These are phyloP conservation scores for Zaprionus taronus DNA, from an alignment of 1,140 invertebrate species.

Conservation along the genomic window DNA sequence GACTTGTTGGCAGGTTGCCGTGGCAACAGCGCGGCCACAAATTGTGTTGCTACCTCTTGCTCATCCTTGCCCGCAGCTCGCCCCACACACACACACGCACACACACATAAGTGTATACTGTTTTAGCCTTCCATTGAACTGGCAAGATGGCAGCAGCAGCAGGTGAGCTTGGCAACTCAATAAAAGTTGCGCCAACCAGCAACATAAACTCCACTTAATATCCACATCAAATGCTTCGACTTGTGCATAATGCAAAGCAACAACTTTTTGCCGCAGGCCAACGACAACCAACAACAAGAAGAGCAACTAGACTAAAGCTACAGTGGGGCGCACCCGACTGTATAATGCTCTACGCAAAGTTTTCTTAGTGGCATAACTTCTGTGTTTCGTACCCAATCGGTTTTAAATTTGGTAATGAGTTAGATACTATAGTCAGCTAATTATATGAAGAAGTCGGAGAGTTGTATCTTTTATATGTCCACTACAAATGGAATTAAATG, in stretches of 20 bases:
- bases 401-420: too few species aligned
- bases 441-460: too few species aligned
- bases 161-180: conserved; percentile 42
- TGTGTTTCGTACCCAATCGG: too few species aligned
- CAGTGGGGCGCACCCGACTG: background rate
- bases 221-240: conserved; percentile 52
- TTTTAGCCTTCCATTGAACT: conserved; percentile 24
- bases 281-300: conserved; percentile 16
- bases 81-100: background rate
- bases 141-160: conserved; percentile 9
- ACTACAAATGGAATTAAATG: too few species aligned
- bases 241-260: conserved; percentile 66
- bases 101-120: background rate
- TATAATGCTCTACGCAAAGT: too few species aligned
- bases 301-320: conserved; percentile 4
- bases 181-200: conserved; percentile 54
- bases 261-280: conserved; percentile 35
- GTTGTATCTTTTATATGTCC: too few species aligned
- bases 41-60: background rate
- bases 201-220: conserved; percentile 74
- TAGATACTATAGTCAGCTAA: too few species aligned
- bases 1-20: conserved; percentile 19
- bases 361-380: too few species aligned
- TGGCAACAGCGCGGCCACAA: conserved; percentile 14
- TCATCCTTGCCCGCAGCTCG: background rate